phyloP scores from a whole-genome alignment of 1,140 invertebrate genomes.

The Drosophila malerkotliana region DNA sequence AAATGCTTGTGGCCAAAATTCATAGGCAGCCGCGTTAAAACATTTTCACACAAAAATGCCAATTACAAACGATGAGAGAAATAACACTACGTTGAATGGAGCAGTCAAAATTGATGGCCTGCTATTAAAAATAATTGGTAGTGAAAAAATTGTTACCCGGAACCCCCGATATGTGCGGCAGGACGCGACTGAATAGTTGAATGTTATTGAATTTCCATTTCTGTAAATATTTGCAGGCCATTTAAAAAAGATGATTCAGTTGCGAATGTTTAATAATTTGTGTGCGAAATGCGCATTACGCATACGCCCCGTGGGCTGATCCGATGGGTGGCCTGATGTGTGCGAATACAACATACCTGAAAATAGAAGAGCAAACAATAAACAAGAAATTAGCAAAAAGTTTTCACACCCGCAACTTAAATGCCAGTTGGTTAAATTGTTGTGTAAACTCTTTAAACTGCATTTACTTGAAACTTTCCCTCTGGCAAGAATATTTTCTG shows the following conservation, averaged over 20 bases:
- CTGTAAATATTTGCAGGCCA: slow-evolving; percentile 65
- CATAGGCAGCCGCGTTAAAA: slow-evolving; percentile 47
- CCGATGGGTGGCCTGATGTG: neutral
- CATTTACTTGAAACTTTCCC: slow-evolving; percentile 32
- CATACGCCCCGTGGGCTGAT: slow-evolving; percentile 36
- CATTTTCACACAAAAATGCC: slow-evolving; percentile 42
- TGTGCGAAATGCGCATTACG: slow-evolving; percentile 41
- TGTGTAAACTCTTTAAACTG: slow-evolving; percentile 57
- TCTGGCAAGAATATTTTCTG: slow-evolving; percentile 40
- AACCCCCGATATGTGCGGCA: slow-evolving; percentile 36
- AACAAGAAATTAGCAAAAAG: slow-evolving; percentile 35
- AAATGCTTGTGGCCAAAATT: slow-evolving; percentile 36
- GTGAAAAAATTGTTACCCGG: slow-evolving; percentile 21
- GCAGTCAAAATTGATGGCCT: slow-evolving; percentile 36
- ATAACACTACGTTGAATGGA: slow-evolving; percentile 11
- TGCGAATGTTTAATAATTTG: slow-evolving; percentile 30
- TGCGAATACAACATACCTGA: slow-evolving; percentile 15
- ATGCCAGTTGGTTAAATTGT: slow-evolving; percentile 48
- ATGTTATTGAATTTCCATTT: slow-evolving; percentile 62
- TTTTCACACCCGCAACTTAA: slow-evolving; percentile 44
- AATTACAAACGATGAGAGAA: slow-evolving; percentile 47
- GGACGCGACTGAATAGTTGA: slow-evolving; percentile 53
- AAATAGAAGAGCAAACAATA: slow-evolving; percentile 24
- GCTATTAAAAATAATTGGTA: slow-evolving; percentile 40
- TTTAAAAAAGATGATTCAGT: slow-evolving; percentile 62